Evolutionary conservation across 2,113 vertebrate species (phyloP), one percentile per base, ranked within the genome.

Genomic region (Albula goreensis): DNA sequence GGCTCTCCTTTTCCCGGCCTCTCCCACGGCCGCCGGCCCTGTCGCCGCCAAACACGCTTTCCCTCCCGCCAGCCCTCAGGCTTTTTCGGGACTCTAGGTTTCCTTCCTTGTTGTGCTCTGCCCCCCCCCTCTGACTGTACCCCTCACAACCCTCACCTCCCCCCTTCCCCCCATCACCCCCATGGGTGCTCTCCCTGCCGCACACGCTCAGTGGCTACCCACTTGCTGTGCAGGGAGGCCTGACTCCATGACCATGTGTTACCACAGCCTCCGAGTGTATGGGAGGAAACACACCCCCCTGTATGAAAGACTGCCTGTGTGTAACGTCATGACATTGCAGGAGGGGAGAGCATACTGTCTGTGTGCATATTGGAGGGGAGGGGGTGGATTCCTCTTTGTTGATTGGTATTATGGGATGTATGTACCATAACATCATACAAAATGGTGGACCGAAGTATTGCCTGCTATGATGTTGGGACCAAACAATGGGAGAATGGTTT

Each of bases 1-100:
- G 89, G 91, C 90, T 89, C 82, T 90, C 87, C 53, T 87, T 89
- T 90, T 89, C 89, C 92, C 93, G 90, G 92, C 91, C 91, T 93
- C 92, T 92, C 88, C 92, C 91, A 88, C 86, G 31, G 31, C 31
- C 31, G 31, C 31, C 31, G 31, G 31, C 31, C 31, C 31, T 41
- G 31, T 41, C 31, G 31, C 31, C 60, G 17, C 17, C 60, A 66
- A 19, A 88, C 91, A 93, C 90, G 86, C 87, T 60, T 88, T 86
- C 88, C 86, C 80, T 87, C 31, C 31, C 31, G 31, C 31, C 31
- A 41, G 31, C 31, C 31, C 31, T 41, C 31, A 41, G 31, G 31
- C 31, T 41, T 41, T 41, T 41, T 41, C 31, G 31, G 31, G 31
- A 41, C 31, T 41, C 31, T 41, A 41, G 31, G 31, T 41, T 41